phyloP scores from a whole-genome alignment of 2,113 vertebrate genomes.

The Scomber japonicus region DNA sequence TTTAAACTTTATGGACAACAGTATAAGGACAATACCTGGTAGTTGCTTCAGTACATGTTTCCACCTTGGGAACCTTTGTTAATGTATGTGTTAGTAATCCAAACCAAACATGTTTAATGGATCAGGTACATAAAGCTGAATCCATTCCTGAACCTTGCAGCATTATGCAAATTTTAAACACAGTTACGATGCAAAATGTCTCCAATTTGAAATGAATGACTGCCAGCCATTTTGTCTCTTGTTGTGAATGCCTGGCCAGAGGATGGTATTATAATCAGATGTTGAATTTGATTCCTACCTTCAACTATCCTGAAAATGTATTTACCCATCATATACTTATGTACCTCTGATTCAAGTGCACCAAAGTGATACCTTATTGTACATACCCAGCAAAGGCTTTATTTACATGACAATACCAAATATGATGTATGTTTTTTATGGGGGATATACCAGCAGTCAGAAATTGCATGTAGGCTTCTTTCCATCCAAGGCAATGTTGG shows the following conservation, averaged over 20 bases:
- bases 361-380: not conserved
- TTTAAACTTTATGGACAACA: not conserved
- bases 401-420: not conserved
- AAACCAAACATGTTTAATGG: too few species aligned
- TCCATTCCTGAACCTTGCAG: too few species aligned
- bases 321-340: not conserved
- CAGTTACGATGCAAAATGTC: not conserved
- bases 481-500: constrained; percentile 35
- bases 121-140: too few species aligned
- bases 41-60: not conserved
- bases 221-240: not conserved
- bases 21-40: too few species aligned
- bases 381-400: not conserved
- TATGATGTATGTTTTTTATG: not conserved
- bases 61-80: not conserved
- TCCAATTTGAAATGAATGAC: not conserved
- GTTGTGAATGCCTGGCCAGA: not conserved
- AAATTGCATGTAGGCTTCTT: constrained; percentile 10
- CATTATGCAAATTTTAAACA: not conserved
- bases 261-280: not conserved
- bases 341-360: not conserved
- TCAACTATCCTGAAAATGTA: not conserved
- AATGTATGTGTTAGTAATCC: not conserved
- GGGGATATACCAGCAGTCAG: not conserved
- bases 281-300: not conserved